Conservation (phyloP, 2,888 invertebrate species). For the Chrysolina oricalcia region DNA sequence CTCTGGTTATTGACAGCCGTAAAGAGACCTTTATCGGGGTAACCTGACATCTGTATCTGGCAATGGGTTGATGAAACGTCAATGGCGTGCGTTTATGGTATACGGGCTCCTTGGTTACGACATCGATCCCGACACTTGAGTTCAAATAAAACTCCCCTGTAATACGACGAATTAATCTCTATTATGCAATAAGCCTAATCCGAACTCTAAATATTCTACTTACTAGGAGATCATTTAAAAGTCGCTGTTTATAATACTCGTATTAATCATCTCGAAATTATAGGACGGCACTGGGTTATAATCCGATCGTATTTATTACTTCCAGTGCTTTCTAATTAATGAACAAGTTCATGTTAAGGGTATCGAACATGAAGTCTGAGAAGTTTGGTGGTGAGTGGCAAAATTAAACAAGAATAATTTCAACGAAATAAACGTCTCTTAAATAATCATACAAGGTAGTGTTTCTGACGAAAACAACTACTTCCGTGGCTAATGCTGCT, state of each 20-base stretch:
- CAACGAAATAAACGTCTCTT: too few relatives aligned
- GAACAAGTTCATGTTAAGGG: not conserved
- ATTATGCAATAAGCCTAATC: conserved; percentile 3
- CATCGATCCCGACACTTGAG: not conserved
- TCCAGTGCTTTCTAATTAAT: not conserved
- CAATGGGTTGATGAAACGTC: conserved; percentile 50
- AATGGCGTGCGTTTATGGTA: conserved; percentile 40
- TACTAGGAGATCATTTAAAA: not conserved
- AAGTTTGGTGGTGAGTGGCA: too few relatives aligned
- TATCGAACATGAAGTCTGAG: not conserved
- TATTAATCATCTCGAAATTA: not conserved
- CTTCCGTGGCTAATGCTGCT: too few relatives aligned
- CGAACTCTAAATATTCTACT: not conserved
- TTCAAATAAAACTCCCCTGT: not conserved
- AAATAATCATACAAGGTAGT: too few relatives aligned
- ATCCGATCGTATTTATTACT: conserved; percentile 1
- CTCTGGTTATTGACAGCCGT: conserved; percentile 68
- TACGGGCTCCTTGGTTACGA: conserved; percentile 9
- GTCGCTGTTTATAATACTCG: not conserved
- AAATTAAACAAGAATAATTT: too few relatives aligned
- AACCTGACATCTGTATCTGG: conserved; percentile 65
- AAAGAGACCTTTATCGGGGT: conserved; percentile 65
- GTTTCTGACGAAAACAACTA: too few relatives aligned
- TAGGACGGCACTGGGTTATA: not conserved
- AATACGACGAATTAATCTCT: not conserved